Evolutionary conservation across 2,113 vertebrate species (phyloP), one percentile per base, ranked within the genome.

Genomic region (Crypturellus undulatus): DNA sequence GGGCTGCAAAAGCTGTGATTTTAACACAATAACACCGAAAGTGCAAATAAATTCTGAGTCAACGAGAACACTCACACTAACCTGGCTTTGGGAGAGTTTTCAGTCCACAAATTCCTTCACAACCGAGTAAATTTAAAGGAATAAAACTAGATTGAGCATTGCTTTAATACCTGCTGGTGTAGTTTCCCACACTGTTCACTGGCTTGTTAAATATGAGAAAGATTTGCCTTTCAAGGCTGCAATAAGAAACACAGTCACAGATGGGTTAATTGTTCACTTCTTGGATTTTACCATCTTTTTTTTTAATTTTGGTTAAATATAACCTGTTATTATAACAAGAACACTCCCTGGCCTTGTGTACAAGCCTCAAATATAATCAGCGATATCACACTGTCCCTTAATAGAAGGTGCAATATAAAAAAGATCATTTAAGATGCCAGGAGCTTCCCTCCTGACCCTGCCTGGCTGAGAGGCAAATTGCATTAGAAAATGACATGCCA

Each of bases 401-500:
- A 94, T 96, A 97, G 94, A 97, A 98, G 97, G 97, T 96, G 96
- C 49, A 92, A 96, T 95, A 96, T 94, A 97, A 97, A 98, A 96
- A 97, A 97, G 96, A 97, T 98, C 97, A 98, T 98, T 97, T 96
- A 96, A 97, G 98, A 98, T 97, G 98, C 98, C 97, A 96, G 95
- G 92, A 98, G 98, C 97, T 98, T 98, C 97, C 98, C 98, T 98
- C 96, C 97, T 99, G 99, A 99, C 99, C 99, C 99, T 99, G 98
- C 98, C 98, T 99, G 98, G 98, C 97, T 98, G 98, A 96, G 97
- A 98, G 98, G 98, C 98, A 99, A 99, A 99, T 98, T 99, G 98
- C 98, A 99, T 99, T 99, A 99, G 98, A 98, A 98, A 98, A 98
- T 99, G 98, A 98, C 98, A 99, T 97, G 98, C 98, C 98, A 99